Base-by-base conservation (phyloP, 2,888 invertebrate genomes). In the Mesorhabditis sp. region DNA sequence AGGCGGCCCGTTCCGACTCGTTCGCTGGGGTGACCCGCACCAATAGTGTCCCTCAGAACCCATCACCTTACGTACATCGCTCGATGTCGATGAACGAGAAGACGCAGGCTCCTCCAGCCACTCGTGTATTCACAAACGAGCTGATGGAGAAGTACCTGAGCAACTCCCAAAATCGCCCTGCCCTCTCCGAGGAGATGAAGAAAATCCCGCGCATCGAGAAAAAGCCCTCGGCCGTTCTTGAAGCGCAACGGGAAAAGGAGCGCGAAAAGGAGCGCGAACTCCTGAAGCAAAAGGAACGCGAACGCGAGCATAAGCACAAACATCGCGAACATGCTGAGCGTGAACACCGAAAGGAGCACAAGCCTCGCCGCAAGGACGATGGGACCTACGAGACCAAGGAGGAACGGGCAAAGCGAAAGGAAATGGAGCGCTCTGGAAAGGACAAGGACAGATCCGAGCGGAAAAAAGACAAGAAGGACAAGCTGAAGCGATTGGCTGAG, bases 351-450 rank as follows among this genome's bases (percentile, higher is more conserved):
- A n/a, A 71, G 64, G 68, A 71, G n/a, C 68, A 69, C 50, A 69
- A 71, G 43, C 45, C 6, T 10, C 7, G 65, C 42, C 41, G 50
- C 45, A 71, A 71, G 28, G 66, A 69, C 28, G 71, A 71, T 62
- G 71, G 71, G 41, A 69, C 71, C 4, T 43, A 43, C 5, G 71
- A 71, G 65, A 71, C 71, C n/a, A 69, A 69, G 41, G 71, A 71
- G 58, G 69, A 71, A 43, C 43, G 71, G 44, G 61, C 50, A 4
- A 65, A 43, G 58, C 43, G 71, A 61, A 71, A 71, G 45, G 71
- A 64, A 41, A 15, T 45, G 42, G 61, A 66, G 43, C 15, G 58
- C 10, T 50, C 58, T 6, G 15, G 41, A 28, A 62, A 62, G 41
- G 10, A 50, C 7, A 50, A 50, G n/a, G 58, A 50, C n/a, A 50